A percentile compares a stretch with the other conserved stretches of the same genome.
Evolutionary conservation across 2,888 invertebrate genomes (phyloP).

Genomic region (Lasioglossum pauxillum): DNA sequence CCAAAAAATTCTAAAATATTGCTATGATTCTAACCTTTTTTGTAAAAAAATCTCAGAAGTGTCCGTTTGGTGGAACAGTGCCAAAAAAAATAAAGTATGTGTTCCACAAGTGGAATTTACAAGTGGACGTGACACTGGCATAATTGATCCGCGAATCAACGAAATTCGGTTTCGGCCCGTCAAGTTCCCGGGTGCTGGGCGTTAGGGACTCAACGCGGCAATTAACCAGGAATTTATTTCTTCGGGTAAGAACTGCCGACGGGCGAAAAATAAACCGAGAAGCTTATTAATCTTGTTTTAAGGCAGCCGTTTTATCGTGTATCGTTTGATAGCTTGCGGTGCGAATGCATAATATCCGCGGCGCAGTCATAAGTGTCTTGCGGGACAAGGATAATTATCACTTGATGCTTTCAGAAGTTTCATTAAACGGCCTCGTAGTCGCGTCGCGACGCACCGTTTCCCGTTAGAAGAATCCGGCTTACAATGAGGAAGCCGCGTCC

Average conservation of each 20-base stretch:
- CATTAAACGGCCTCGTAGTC: constrained; percentile 29
- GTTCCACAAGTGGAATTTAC: no score
- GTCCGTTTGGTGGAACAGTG: no score
- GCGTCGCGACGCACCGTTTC: constrained; percentile 22
- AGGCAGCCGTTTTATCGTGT: not conserved
- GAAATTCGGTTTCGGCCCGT: not conserved
- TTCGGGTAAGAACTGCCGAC: not conserved
- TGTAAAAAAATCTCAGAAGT: no score
- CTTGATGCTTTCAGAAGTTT: constrained; percentile 45
- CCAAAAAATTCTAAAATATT: no score
- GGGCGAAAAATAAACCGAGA: no score
- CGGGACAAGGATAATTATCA: constrained; percentile 42
- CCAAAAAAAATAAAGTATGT: no score
- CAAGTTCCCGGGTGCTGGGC: not conserved
- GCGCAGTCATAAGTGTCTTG: not conserved
- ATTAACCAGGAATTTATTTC: not conserved
- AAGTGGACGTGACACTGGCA: no score
- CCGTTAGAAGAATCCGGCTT: constrained; percentile 60
- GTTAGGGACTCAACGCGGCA: not conserved
- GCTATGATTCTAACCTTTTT: no score
- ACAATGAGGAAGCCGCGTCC: constrained; percentile 61
- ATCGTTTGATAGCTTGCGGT: not conserved
- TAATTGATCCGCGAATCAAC: no score
- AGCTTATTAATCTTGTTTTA: constrained; percentile 3
- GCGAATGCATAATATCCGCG: not conserved